Evolutionary conservation across 2,888 invertebrate genomes (phyloP), one percentile per base, ranked within the genome.

Genomic region (Eupithecia abbreviata): DNA sequence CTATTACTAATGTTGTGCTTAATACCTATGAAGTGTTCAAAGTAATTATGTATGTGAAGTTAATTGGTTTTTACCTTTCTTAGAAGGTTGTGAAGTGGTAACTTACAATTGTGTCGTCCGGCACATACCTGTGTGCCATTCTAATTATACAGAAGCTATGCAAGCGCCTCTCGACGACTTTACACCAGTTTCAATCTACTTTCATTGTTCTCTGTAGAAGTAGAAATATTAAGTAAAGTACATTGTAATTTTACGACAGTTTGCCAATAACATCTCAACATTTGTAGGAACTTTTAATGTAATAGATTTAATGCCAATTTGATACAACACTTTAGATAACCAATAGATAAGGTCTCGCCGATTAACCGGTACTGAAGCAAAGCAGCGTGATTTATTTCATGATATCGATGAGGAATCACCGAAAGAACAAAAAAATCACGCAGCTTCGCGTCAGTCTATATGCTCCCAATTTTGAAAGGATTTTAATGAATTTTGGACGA

Each of bases 401-500:
- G 18, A 55, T 49, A 13, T 49, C 13, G 6, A 7, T n/a, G 51
- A 55, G 55, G 18, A 62, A 62, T 10, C 58, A 9, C 18, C 9
- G 3, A 58, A 58, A 18, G 18, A 58, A 4, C 10, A n/a, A 0
- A 12, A 62, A 6, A 12, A 4, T 42, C 62, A 18, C 41, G 10
- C 15, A 18, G 45, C 65, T 72, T 30, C 18, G 45, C 41, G 47
- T 15, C 45, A n/a, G n/a, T n/a, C n/a, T 12, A 15, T 12, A 58
- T 9, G 41, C 43, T 74, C 51, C 58, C 65, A 70, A 18, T n/a
- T 76, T 71, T 78, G 58, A 83, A 86, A 83, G 81, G 82, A 81
- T 85, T 86, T 89, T n/a, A 85, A 87, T 55, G 30, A 89, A 87
- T 87, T 91, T 92, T 92, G 88, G 90, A 92, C 87, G 85, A 84